Conservation (phyloP, 37 sponge, comb jelly and placozoan species). For the Petrosia ficiformis region DNA sequence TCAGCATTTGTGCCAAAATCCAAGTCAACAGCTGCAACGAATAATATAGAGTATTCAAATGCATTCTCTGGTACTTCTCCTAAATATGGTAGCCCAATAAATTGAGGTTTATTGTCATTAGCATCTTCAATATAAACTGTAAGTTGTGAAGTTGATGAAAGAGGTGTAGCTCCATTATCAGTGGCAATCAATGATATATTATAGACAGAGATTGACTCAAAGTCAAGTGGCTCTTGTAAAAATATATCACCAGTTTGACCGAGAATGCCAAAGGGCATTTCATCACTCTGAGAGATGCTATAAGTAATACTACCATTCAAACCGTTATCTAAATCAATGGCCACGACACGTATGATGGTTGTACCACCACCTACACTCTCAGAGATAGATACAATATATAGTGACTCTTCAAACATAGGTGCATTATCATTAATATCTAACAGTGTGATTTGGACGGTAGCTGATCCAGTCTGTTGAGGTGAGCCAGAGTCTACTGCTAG, state of each 20-base stretch:
- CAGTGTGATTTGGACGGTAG: not conserved
- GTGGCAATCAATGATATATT: constrained; percentile 10
- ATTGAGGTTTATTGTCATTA: constrained; percentile 60
- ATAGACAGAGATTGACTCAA: constrained; percentile 2
- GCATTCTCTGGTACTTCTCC: constrained; percentile 14
- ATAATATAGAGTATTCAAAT: not conserved
- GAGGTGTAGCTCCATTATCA: constrained; percentile 24
- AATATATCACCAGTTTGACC: constrained; percentile 12
- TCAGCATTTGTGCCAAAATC: constrained; percentile 23
- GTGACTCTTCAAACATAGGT: constrained; percentile 3
- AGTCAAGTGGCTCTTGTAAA: constrained; percentile 3
- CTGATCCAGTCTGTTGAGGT: not conserved
- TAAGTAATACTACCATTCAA: constrained; percentile 7
- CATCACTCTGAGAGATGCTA: not conserved
- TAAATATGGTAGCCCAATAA: not conserved
- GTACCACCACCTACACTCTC: not conserved
- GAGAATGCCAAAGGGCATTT: constrained; percentile 12
- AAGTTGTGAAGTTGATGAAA: constrained; percentile 4
- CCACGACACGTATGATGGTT: constrained; percentile 21
- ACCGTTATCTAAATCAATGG: constrained; percentile 24
- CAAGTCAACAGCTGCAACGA: constrained; percentile 30
- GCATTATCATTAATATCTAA: constrained; percentile 19
- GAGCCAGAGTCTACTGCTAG: constrained; percentile 15
- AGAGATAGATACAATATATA: not conserved
- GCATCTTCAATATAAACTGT: constrained; percentile 41